phyloP scores from a whole-genome alignment of 2,888 invertebrate species.

The Drosophila mimica region DNA sequence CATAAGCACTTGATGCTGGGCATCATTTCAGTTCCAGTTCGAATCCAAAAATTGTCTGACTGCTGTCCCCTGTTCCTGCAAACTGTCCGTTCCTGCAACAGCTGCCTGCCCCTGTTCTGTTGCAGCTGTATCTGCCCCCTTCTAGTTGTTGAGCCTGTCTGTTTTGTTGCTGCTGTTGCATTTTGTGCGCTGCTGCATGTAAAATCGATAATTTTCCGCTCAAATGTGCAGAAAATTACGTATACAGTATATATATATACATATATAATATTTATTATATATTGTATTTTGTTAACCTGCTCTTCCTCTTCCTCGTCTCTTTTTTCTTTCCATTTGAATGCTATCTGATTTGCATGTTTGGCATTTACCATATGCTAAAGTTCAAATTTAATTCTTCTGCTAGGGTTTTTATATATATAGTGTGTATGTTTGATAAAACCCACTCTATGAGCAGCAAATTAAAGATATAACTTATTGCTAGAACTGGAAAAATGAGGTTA shows the following conservation, averaged over 20 bases:
- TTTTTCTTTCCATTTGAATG: background rate
- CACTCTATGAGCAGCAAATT: too few relatives aligned
- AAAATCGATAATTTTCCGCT: slow-evolving; percentile 81
- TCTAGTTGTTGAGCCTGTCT: slow-evolving; percentile 18
- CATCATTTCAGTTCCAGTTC: background rate
- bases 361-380: slow-evolving; percentile 29
- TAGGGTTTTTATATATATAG: background rate
- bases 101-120: background rate
- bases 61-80: background rate
- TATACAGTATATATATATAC: background rate
- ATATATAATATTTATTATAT: slow-evolving; percentile 37
- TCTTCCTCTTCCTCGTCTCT: background rate
- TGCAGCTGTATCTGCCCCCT: background rate
- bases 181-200: slow-evolving; percentile 58
- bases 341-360: slow-evolving; percentile 5
- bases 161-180: slow-evolving; percentile 62
- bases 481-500: background rate
- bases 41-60: background rate
- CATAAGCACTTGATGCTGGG: slow-evolving; percentile 38
- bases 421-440: background rate
- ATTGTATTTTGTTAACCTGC: slow-evolving; percentile 13
- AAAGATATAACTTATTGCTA: background rate
- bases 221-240: slow-evolving; percentile 81
- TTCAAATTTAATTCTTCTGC: slow-evolving; percentile 1
- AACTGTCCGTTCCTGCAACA: background rate